A percentile compares a stretch with the other conserved stretches of the same genome.
These are phyloP conservation scores for Cryptophagus acutangulus DNA, from an alignment of 2,888 invertebrate species.

Conservation along the genomic window DNA sequence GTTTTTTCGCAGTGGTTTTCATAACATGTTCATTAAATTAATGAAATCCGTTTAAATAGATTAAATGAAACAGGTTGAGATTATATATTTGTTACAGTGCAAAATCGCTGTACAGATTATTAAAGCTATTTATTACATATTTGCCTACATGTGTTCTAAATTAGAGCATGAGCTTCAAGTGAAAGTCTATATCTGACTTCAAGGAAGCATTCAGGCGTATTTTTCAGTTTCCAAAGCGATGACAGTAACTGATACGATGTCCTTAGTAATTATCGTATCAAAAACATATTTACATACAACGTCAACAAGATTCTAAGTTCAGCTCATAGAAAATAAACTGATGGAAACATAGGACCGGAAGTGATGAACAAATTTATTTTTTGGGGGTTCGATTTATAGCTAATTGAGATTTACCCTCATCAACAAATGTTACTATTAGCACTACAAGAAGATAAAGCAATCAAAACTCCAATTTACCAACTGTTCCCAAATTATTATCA, in stretches of 20 bases:
- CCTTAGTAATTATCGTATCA: slow-evolving; percentile 24
- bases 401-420: slow-evolving; percentile 2
- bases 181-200: slow-evolving; percentile 7
- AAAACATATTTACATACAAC: slow-evolving; percentile 18
- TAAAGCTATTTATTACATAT: too few relatives aligned
- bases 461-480: neutral
- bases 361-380: too few relatives aligned
- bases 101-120: too few relatives aligned
- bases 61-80: too few relatives aligned
- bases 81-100: too few relatives aligned
- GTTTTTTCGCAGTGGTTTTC: neutral
- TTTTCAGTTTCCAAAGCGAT: slow-evolving; percentile 9
- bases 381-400: too few relatives aligned
- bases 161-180: slow-evolving; percentile 6
- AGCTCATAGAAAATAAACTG: too few relatives aligned
- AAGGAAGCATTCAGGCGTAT: slow-evolving; percentile 7
- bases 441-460: neutral
- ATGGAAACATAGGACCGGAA: too few relatives aligned
- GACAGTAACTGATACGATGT: slow-evolving; percentile 30
- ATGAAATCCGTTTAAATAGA: too few relatives aligned
- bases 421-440: neutral
- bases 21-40: neutral
- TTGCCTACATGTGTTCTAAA: slow-evolving; percentile 3
- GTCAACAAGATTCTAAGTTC: too few relatives aligned
- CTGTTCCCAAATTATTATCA: slow-evolving; percentile 1